Base-by-base conservation (phyloP, 2,113 vertebrate genomes). In the Sinocyclocheilus anshuiensis region DNA sequence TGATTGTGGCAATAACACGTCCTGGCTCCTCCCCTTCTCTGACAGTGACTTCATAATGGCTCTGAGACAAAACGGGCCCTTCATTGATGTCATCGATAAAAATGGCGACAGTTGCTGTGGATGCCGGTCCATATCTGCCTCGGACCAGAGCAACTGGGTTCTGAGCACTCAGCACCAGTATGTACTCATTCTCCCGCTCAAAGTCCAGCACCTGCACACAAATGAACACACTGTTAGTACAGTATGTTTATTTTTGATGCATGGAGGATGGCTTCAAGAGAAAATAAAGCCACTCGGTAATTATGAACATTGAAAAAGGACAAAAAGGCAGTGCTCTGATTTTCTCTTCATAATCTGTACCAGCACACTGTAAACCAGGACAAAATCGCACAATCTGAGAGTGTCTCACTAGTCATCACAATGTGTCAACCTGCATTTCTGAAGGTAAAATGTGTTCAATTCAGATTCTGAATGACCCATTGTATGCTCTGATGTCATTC, bases 151-250 rank as follows among this genome's bases (percentile, higher is more conserved):
- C 92, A 39, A 93, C 95, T 0, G 90, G 90, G 87, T 96, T 96
- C 83, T 92, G 94, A 84, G 93, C 95, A 6, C 93, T 93, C 16
- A 96, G 87, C 22, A 95, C 93, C 9, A 96, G 90, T 72, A 92
- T 94, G 88, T 96, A 96, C 84, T 95, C 94, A 13, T 93, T 94
- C 87, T 94, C 94, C 4, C 92, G 92, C 83, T 96, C 95, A 89
- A 94, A 96, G 91, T 96, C 95, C 88, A 96, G 87, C 1, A 93
- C 93, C 95, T 96, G 86, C 39, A 81, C 33, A 63, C 39, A 33
- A 29, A 74, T 63, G 29, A 39, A n/a, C 24, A 16, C 6, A 29
- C n/a, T 16, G 8, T 87, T 77, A 75, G 10, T 77, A 39, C 10
- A 78, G 57, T 55, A 53, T 8, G 5, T 6, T n/a, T 26, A 50